These are phyloP conservation scores for Acrobasis consociella DNA, from an alignment of 2,888 invertebrate genomes.

Conservation along the genomic window DNA sequence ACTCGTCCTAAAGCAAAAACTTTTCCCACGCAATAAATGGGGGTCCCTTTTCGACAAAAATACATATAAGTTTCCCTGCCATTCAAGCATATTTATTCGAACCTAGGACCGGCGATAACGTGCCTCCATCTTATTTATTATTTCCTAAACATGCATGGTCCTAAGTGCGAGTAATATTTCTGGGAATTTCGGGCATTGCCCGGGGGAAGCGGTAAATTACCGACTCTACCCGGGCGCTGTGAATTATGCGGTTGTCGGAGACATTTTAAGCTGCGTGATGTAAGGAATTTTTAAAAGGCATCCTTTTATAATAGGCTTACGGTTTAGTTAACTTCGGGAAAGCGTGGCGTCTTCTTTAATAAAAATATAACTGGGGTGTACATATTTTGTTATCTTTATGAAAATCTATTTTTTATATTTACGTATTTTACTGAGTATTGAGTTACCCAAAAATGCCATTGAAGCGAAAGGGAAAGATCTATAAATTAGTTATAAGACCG, in stretches of 20 bases:
- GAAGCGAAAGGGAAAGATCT: too few relatives aligned
- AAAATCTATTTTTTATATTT: too few relatives aligned
- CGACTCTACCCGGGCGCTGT: constrained; percentile 28
- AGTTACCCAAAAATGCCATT: too few relatives aligned
- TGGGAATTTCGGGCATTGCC: constrained; percentile 24
- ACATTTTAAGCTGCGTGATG: constrained; percentile 28
- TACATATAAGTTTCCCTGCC: constrained; percentile 26
- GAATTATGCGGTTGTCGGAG: constrained; percentile 34
- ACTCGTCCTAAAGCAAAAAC: too few relatives aligned
- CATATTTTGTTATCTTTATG: too few relatives aligned
- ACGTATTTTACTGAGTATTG: too few relatives aligned
- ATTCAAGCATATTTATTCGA: constrained; percentile 4
- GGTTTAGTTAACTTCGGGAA: not conserved
- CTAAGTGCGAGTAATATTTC: constrained; percentile 33
- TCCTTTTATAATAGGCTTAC: not conserved
- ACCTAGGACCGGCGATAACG: constrained; percentile 30
- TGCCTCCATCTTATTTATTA: constrained; percentile 33
- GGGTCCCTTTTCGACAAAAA: constrained; percentile 29
- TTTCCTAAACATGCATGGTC: constrained; percentile 29
- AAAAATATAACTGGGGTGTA: too few relatives aligned
- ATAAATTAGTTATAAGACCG: too few relatives aligned
- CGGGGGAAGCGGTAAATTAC: constrained; percentile 34
- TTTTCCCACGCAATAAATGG: not conserved
- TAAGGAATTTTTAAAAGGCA: constrained; percentile 21
- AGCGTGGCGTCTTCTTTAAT: too few relatives aligned